phyloP scores from a whole-genome alignment of 2,797 vertebrate species.

The Eulemur mongoz region DNA sequence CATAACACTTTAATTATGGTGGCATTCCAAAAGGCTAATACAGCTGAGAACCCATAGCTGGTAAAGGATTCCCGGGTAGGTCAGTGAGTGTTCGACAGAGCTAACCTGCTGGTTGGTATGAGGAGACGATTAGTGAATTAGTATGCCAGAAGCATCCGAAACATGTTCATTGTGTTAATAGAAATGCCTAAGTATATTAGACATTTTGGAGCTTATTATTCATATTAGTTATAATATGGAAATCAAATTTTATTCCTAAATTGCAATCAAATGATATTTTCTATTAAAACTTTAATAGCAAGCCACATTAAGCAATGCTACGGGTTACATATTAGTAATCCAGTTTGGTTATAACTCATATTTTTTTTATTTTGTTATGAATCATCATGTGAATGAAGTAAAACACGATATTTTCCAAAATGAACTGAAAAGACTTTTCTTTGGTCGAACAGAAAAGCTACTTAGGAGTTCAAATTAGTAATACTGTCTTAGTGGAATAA shows the following conservation, averaged over 20 bases:
- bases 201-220: slow-evolving; percentile 85
- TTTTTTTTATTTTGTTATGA: slow-evolving; percentile 73
- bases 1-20: slow-evolving; percentile 71
- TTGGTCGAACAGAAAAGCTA: not conserved
- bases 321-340: slow-evolving; percentile 83
- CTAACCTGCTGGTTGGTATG: not conserved
- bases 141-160: slow-evolving; percentile 77
- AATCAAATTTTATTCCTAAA: slow-evolving; percentile 87
- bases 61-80: slow-evolving; percentile 42
- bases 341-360: slow-evolving; percentile 80
- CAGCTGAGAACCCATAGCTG: slow-evolving; percentile 43
- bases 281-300: slow-evolving; percentile 88
- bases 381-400: slow-evolving; percentile 75
- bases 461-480: slow-evolving; percentile 21
- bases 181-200: slow-evolving; percentile 84
- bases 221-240: slow-evolving; percentile 85
- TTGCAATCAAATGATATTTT: slow-evolving; percentile 86
- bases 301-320: slow-evolving; percentile 87
- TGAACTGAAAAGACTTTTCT: slow-evolving; percentile 58
- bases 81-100: not conserved
- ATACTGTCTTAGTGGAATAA: not conserved
- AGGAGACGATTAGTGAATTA: slow-evolving; percentile 78
- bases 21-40: slow-evolving; percentile 44
- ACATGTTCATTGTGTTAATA: slow-evolving; percentile 83
- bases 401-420: slow-evolving; percentile 74